Evolutionary conservation across 1,140 invertebrate genomes (phyloP).

Genomic region (Onthophagus taurus): DNA sequence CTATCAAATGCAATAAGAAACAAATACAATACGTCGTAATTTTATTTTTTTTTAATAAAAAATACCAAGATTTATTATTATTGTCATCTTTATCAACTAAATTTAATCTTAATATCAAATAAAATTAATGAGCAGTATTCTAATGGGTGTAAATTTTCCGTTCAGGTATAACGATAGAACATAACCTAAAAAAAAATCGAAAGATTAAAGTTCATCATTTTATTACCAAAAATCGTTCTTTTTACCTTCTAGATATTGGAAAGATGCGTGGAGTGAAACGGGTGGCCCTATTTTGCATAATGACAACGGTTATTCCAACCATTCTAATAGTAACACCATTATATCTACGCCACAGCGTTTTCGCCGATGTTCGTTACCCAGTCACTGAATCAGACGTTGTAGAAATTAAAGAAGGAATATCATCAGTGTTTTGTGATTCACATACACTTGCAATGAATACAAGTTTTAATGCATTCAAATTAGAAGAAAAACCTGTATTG

Average conservation of each 20-base stretch:
- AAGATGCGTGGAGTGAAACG: slow-evolving; percentile 66
- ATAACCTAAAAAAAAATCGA: not conserved
- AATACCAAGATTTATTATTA: not conserved
- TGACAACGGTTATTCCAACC: slow-evolving; percentile 62
- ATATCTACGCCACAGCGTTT: slow-evolving; percentile 62
- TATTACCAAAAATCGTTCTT: not conserved
- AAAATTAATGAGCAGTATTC: not conserved
- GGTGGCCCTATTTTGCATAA: slow-evolving; percentile 61
- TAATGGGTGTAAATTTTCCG: slow-evolving; percentile 9
- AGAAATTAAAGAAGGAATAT: slow-evolving; percentile 66
- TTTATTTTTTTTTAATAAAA: no score
- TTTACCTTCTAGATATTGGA: slow-evolving; percentile 47
- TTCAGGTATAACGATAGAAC: not conserved
- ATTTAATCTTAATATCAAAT: no score
- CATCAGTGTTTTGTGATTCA: slow-evolving; percentile 65
- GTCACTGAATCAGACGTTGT: slow-evolving; percentile 74
- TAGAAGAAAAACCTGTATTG: slow-evolving; percentile 52
- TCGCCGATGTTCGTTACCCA: slow-evolving; percentile 61
- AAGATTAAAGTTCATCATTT: no score
- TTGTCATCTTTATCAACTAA: not conserved
- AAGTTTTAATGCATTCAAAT: slow-evolving; percentile 73
- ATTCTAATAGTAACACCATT: slow-evolving; percentile 61
- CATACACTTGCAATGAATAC: slow-evolving; percentile 70
- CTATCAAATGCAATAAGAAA: no score
- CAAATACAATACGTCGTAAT: no score